Base-by-base conservation (phyloP, 1,140 invertebrate genomes). In the Drosophila tani region DNA sequence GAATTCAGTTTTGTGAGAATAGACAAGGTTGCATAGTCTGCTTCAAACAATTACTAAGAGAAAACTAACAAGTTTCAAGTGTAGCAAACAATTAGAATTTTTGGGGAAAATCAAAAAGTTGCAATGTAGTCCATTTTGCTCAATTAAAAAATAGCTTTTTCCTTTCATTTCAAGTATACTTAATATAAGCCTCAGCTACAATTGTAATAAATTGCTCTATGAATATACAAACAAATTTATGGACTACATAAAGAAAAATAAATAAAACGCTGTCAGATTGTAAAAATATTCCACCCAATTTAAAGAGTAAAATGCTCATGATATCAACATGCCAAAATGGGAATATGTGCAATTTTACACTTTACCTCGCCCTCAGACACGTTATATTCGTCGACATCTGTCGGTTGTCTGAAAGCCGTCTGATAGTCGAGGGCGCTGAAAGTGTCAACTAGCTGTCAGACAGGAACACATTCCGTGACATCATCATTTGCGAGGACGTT, bases 321-420 rank as follows among this genome's bases (percentile, higher is more conserved):
- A 63, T 43, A 46, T 19, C 19, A 43, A 8, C 41, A 66, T 27
- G 41, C 57, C 41, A 66, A 62, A 53, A 66, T 46, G 63, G 45
- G 29, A 40, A 66, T 63, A 38, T 66, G 64, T 15, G 60, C 64
- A 66, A 41, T 66, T 66, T 66, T 60, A 66, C 64, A 46, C 57
- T 63, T 66, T 62, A 17, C 38, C 53, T 24, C 40, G 63, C 63
- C 5, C 41, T 24, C 64, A 46, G 41, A n/a, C 29, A 66, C 43
- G 41, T 38, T 38, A 27, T 35, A 27, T 66, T 66, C 57, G 57
- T 24, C 41, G 57, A 66, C 64, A 66, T 63, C 40, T 65, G 63
- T 63, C 63, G 57, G 14, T 62, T 8, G 63, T 35, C 15, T 32
- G 27, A 65, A 62, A 45, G 57, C 12, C 56, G 32, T 65, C 27